Evolutionary conservation across 2,113 vertebrate genomes (phyloP).

Genomic region (Oryctolagus cuniculus): DNA sequence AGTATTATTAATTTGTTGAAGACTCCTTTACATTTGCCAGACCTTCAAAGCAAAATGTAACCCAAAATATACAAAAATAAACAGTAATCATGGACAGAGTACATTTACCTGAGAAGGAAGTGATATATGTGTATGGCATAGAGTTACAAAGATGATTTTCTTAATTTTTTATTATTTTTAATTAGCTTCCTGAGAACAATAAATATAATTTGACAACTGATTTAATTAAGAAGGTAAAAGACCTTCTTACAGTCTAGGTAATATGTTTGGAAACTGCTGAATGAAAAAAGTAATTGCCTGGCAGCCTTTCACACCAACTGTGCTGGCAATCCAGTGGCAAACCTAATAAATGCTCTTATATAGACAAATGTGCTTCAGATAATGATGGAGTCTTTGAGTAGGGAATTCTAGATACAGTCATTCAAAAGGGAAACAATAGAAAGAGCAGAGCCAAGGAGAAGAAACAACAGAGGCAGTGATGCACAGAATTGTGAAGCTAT

Average conservation of each 20-base stretch:
- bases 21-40: not conserved
- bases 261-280: conserved; percentile 70
- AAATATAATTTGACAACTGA: conserved; percentile 64
- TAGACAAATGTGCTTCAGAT: conserved; percentile 71
- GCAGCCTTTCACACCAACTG: conserved; percentile 64
- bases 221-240: conserved; percentile 68
- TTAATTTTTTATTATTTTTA: conserved; percentile 63
- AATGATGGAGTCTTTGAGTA: conserved; percentile 72
- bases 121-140: conserved; percentile 21
- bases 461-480: conserved; percentile 61
- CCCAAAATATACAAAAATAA: not conserved
- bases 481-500: conserved; percentile 50
- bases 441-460: conserved; percentile 53
- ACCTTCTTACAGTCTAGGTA: conserved; percentile 44
- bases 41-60: not conserved
- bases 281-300: conserved; percentile 74
- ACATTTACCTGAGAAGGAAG: not conserved
- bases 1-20: conserved; percentile 18
- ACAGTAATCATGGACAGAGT: not conserved
- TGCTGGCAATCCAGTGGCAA: conserved; percentile 66
- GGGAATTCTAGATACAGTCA: conserved; percentile 51
- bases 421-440: conserved; percentile 64
- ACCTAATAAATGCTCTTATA: conserved; percentile 74
- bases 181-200: conserved; percentile 45
- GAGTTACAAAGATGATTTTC: conserved; percentile 47